phyloP scores from a whole-genome alignment of 2,797 vertebrate genomes.

The Hippopotamyrus pictus region DNA sequence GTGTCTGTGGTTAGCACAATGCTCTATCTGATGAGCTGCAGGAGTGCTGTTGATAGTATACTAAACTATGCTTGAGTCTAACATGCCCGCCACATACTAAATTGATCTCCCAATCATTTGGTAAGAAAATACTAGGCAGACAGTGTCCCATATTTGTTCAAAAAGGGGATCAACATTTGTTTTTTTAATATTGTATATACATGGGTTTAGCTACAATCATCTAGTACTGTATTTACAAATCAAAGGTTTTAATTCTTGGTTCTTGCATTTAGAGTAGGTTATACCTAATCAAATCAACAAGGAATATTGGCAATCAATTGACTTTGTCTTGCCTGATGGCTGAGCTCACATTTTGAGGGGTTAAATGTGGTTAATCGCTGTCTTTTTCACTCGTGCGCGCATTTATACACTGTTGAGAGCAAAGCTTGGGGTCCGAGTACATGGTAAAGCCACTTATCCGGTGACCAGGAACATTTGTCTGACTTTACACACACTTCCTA shows the following conservation, averaged over 20 bases:
- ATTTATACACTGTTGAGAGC: neutral
- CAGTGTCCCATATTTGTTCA: neutral
- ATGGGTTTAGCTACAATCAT: neutral
- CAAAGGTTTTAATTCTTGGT: neutral
- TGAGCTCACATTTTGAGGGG: neutral
- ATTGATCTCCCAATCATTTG: neutral
- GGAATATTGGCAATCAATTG: neutral
- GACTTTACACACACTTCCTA: neutral
- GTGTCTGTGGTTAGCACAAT: neutral
- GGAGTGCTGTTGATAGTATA: neutral
- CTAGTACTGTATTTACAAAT: neutral
- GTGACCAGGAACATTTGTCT: neutral
- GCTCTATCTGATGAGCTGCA: neutral
- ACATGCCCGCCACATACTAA: neutral
- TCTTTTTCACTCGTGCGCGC: neutral
- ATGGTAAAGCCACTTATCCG: neutral
- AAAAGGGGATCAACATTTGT: neutral
- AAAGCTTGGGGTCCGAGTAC: neutral
- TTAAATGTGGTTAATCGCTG: neutral
- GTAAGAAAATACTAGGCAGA: neutral
- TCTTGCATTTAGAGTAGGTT: neutral
- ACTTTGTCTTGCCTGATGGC: neutral
- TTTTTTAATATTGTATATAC: neutral
- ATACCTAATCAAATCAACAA: neutral
- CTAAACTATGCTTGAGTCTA: neutral